Evolutionary conservation across 2,888 invertebrate species (phyloP), one percentile per base, ranked within the genome.

Genomic region (Drosophila acutilabella): DNA sequence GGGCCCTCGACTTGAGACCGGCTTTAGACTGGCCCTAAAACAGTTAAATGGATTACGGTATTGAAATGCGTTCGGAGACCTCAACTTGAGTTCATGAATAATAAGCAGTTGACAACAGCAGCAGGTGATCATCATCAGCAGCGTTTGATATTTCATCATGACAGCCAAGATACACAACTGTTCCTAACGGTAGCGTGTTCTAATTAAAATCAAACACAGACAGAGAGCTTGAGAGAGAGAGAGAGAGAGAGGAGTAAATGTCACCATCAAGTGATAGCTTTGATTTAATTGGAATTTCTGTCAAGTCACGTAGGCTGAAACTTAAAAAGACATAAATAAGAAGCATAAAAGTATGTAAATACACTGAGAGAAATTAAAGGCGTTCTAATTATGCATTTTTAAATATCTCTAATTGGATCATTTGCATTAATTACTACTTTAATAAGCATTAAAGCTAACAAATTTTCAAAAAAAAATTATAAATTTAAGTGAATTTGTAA

Each of bases 11-110:
- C 18, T 16, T 10, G 14, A 5, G 26, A 44, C 30, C 56, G 26
- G 38, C 26, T 44, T 33, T 33, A 16, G 53, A 26, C 50, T 14
- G 47, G 58, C 48, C 71, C 66, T 64, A 51, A 80, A 83, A 83
- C 86, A 84, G 81, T 86, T 83, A 86, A 83, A 62, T 79, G 56
- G 79, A 81, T 83, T 86, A 79, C 81, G 82, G 82, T 83, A 71
- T 76, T 78, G 68, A 80, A 64, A 65, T 13, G 71, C 62, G 59
- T 44, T 42, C 50, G 20, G 52, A 66, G 60, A 51, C 47, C 45
- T 36, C 36, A 26, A 13, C 33, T 14, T 8, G 11, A 41, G 13
- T 48, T 62, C 62, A 64, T 64, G 64, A 64, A 64, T 64, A 64
- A 26, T 64, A 58, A 58, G 26, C 65, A 64, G 68, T 59, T 50